Percentiles rank a stretch among this genome's conserved stretches.
phyloP scores from a whole-genome alignment of 92 coral and sea anemone genomes.

The Epizoanthus stellaris region DNA sequence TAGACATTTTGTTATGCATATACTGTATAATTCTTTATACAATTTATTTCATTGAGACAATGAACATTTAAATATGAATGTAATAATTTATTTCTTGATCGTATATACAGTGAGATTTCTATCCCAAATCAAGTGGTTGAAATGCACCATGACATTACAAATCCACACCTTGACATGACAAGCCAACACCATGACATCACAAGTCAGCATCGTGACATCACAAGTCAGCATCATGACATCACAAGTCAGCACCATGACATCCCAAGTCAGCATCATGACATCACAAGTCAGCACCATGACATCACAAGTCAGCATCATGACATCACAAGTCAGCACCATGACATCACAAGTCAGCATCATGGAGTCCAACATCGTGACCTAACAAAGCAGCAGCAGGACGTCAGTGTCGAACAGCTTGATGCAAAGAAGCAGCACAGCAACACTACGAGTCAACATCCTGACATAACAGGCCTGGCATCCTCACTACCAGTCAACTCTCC shows the following conservation, averaged over 20 bases:
- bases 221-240: neutral
- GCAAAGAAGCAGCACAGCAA: conserved; percentile 60
- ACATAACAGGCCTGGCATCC: conserved; percentile 64
- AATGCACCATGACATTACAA: neutral
- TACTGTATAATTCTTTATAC: too few relatives aligned
- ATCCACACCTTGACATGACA: neutral
- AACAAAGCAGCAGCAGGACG: neutral
- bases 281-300: neutral
- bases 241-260: neutral
- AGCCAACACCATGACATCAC: neutral
- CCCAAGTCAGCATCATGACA: neutral
- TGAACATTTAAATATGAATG: too few relatives aligned
- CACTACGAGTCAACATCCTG: conserved; percentile 52
- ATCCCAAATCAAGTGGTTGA: too few relatives aligned
- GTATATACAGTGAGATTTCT: too few relatives aligned
- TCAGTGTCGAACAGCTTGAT: conserved; percentile 40
- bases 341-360: conserved; percentile 17
- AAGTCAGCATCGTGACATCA: neutral
- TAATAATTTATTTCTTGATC: too few relatives aligned
- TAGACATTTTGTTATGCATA: too few relatives aligned
- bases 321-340: conserved; percentile 8
- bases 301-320: neutral
- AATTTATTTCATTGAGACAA: too few relatives aligned
- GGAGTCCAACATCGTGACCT: conserved; percentile 25
- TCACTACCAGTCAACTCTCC: conserved; percentile 72